These are phyloP conservation scores for Lepisosteus osseus DNA, from an alignment of 2,113 vertebrate genomes.

Conservation along the genomic window DNA sequence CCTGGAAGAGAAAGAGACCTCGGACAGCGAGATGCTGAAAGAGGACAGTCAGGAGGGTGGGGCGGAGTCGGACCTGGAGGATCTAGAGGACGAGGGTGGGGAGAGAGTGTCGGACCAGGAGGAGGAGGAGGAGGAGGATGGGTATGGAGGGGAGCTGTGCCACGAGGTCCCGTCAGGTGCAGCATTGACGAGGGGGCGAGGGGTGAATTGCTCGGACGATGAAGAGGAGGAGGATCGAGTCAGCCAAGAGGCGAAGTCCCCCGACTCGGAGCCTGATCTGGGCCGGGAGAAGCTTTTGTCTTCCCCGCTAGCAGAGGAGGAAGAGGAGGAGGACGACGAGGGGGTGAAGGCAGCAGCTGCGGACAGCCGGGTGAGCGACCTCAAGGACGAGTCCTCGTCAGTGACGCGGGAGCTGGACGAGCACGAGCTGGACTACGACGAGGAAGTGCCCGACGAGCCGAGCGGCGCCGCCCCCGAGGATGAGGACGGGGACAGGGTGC, in stretches of 20 bases:
- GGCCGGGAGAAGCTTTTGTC: slow-evolving; percentile 41
- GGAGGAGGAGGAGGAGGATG: slow-evolving; percentile 76
- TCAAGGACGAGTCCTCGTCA: slow-evolving; percentile 83
- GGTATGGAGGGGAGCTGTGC: slow-evolving; percentile 53
- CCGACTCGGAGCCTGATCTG: slow-evolving; percentile 74
- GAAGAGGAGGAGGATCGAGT: slow-evolving; percentile 60
- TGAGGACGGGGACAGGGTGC: slow-evolving; percentile 43
- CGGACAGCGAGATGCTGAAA: slow-evolving; percentile 63
- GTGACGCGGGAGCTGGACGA: slow-evolving; percentile 92
- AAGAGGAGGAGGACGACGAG: slow-evolving; percentile 44
- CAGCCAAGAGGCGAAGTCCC: slow-evolving; percentile 76
- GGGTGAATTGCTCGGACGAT: slow-evolving; percentile 55
- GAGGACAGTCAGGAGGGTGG: slow-evolving; percentile 27
- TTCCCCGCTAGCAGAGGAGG: slow-evolving; percentile 37
- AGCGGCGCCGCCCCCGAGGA: slow-evolving; percentile 63
- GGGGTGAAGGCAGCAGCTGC: slow-evolving; percentile 23
- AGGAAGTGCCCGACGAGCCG: slow-evolving; percentile 92
- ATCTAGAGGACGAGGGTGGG: slow-evolving; percentile 34
- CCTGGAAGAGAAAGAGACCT: slow-evolving; percentile 73
- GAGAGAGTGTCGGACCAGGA: slow-evolving; percentile 53
- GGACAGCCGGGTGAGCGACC: slow-evolving; percentile 60
- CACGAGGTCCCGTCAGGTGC: slow-evolving; percentile 45
- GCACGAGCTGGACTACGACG: slow-evolving; percentile 94
- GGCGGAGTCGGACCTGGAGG: slow-evolving; percentile 41
- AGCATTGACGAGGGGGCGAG: slow-evolving; percentile 60